Evolutionary conservation across 2,888 invertebrate genomes (phyloP).

Genomic region (Tanypteryx hageni): DNA sequence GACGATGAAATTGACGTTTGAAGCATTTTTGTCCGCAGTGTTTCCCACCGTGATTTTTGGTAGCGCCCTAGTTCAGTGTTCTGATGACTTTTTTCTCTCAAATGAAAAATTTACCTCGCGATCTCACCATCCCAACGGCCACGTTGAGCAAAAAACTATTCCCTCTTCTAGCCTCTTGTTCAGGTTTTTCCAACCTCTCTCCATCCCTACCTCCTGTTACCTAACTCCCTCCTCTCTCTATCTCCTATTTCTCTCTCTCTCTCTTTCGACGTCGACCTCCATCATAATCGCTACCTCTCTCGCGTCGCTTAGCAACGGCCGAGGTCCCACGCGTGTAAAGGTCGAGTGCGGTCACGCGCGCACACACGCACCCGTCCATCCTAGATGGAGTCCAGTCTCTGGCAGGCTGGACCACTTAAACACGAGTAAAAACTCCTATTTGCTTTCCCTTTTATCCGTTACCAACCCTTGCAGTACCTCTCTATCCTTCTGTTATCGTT

Average conservation of each 20-base stretch:
- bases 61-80: too few species aligned
- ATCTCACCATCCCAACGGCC: too few species aligned
- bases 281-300: conserved; percentile 34
- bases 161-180: too few species aligned
- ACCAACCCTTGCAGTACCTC: neutral
- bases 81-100: too few species aligned
- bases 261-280: conserved; percentile 33
- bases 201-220: neutral
- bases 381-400: neutral
- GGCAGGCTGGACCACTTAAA: neutral
- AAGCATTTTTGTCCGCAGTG: too few species aligned
- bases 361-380: neutral
- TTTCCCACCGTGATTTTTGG: too few species aligned
- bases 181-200: too few species aligned
- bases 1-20: too few species aligned
- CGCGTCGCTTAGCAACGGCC: conserved; percentile 54
- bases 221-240: neutral
- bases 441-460: neutral
- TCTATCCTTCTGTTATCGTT: neutral
- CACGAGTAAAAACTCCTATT: neutral
- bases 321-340: conserved; percentile 22
- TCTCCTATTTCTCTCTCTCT: neutral
- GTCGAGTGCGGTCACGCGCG: conserved; percentile 1
- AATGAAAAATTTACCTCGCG: too few species aligned
- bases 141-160: too few species aligned